Percentiles rank a stretch among this genome's conserved stretches.
Evolutionary conservation across 2,113 vertebrate species (phyloP).

Genomic region (Myotis yumanensis): DNA sequence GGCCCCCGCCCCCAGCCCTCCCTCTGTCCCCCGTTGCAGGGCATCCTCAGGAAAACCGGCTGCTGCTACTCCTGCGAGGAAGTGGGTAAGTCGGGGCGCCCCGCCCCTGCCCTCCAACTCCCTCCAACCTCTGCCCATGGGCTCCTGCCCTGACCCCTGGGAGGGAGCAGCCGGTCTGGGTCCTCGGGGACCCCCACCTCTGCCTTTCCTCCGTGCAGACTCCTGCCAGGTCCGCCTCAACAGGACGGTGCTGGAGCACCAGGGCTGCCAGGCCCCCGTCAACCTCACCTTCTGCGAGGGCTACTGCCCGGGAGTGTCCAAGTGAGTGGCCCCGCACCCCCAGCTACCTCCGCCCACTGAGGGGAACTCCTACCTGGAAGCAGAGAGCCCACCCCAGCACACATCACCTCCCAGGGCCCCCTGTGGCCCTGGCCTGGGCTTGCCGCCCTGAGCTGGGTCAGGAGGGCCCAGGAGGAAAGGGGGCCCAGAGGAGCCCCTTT

Average conservation of each 20-base stretch:
- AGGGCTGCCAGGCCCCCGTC: slow-evolving; percentile 82
- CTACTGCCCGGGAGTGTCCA: slow-evolving; percentile 86
- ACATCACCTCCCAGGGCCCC: neutral
- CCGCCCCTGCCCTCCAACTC: neutral
- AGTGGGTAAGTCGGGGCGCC: slow-evolving; percentile 2
- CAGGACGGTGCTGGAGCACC: slow-evolving; percentile 75
- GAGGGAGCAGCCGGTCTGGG: fast-evolving
- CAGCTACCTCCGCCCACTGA: neutral
- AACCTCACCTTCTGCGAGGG: slow-evolving; percentile 88
- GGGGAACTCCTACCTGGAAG: neutral
- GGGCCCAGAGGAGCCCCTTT: neutral
- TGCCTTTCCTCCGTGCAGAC: slow-evolving; percentile 43
- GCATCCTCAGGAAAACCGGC: slow-evolving; percentile 36
- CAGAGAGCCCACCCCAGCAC: no score
- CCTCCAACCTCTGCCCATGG: fast-evolving
- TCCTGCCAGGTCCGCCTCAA: slow-evolving; percentile 81
- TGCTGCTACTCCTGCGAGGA: slow-evolving; percentile 73
- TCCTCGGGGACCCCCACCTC: neutral
- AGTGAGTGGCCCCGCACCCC: slow-evolving; percentile 83
- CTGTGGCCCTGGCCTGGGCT: neutral
- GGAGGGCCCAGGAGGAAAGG: neutral
- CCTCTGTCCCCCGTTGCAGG: slow-evolving; percentile 22
- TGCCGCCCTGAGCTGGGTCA: neutral
- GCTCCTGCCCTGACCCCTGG: fast-evolving
- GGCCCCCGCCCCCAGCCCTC: fast-evolving